Conservation (phyloP, 2,888 invertebrate genomes). For the Netelia inedita region DNA sequence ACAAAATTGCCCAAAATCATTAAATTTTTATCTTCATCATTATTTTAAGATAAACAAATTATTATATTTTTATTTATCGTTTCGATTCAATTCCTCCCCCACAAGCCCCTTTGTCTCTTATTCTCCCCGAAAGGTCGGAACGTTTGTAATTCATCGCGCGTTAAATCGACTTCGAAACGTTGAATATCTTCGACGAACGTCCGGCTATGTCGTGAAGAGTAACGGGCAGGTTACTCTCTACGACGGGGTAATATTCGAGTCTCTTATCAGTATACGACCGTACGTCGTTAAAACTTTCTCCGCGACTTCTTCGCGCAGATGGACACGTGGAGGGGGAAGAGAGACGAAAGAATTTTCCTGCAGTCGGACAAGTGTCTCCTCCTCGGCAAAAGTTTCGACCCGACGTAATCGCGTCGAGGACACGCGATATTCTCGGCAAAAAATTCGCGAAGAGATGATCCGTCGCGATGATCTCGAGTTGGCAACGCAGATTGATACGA, state of each 20-base stretch:
- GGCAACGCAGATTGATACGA: neutral
- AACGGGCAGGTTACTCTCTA: conserved; percentile 27
- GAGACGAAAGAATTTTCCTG: conserved; percentile 43
- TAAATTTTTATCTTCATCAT: neutral
- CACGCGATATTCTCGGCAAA: conserved; percentile 30
- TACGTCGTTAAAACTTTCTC: conserved; percentile 64
- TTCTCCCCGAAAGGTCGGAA: conserved; percentile 37
- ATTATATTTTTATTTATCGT: neutral
- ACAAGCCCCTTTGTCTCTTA: neutral
- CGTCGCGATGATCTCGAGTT: conserved; percentile 27
- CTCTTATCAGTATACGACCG: conserved; percentile 56
- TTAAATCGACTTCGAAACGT: conserved; percentile 38
- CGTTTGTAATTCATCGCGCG: conserved; percentile 53
- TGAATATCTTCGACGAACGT: conserved; percentile 23
- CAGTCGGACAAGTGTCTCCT: neutral
- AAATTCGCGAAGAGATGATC: conserved; percentile 35
- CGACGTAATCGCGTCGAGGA: conserved; percentile 27
- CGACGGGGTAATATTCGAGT: conserved; percentile 34
- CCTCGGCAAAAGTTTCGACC: neutral
- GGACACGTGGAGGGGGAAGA: neutral
- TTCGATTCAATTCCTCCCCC: conserved; percentile 4
- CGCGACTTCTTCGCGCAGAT: neutral
- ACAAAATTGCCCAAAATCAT: neutral
- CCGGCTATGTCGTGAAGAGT: conserved; percentile 8
- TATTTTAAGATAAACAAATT: neutral